Percentiles rank a stretch among this genome's conserved stretches.
These are phyloP conservation scores for Euura lappo DNA, from an alignment of 1,140 invertebrate genomes.

Conservation along the genomic window DNA sequence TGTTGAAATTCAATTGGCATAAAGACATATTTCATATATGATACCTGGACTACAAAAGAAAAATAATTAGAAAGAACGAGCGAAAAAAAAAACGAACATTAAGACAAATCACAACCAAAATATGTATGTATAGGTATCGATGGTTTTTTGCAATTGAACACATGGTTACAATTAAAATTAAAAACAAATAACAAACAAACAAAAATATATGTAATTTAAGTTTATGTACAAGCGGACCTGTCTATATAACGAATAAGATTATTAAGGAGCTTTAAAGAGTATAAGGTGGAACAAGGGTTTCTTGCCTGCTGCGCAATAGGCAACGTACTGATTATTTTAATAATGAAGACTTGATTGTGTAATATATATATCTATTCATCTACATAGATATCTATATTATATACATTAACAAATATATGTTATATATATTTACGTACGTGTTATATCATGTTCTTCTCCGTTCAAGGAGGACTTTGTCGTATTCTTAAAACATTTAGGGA, in stretches of 20 bases:
- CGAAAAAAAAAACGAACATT: too few relatives aligned
- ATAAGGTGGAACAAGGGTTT: background rate
- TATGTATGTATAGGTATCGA: background rate
- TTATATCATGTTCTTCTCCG: slow-evolving; percentile 6
- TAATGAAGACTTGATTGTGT: background rate
- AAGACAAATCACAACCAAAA: background rate
- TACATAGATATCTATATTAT: slow-evolving; percentile 5
- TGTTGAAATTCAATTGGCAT: background rate
- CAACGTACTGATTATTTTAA: slow-evolving; percentile 55
- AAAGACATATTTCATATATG: too few relatives aligned
- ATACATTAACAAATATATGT: background rate
- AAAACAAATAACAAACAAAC: background rate
- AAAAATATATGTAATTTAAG: background rate
- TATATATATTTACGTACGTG: slow-evolving; percentile 13
- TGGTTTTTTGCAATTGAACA: background rate
- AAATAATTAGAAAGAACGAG: background rate
- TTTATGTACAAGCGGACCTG: background rate
- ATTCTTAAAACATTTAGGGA: slow-evolving; percentile 1
- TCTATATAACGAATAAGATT: background rate
- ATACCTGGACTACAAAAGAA: too few relatives aligned
- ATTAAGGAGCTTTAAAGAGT: background rate
- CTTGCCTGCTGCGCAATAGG: slow-evolving; percentile 27
- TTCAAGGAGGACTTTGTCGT: background rate
- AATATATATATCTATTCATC: slow-evolving; percentile 10
- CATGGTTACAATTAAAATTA: background rate